A percentile compares a stretch with the other conserved stretches of the same genome.
phyloP scores from a whole-genome alignment of 2,113 vertebrate genomes.

The Poecile atricapillus region DNA sequence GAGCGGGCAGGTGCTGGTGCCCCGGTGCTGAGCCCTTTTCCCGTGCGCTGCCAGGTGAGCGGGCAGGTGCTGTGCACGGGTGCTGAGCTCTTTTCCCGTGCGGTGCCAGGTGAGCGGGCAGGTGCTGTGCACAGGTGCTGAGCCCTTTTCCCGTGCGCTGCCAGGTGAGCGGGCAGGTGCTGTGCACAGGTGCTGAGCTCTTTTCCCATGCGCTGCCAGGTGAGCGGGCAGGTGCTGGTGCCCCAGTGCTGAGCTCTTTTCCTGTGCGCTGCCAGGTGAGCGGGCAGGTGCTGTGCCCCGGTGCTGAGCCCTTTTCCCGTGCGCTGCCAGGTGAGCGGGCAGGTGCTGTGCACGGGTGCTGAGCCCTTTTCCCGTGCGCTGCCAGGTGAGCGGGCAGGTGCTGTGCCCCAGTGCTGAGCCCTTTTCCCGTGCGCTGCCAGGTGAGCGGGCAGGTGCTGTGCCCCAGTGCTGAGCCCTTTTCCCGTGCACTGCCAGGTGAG shows the following conservation, averaged over 20 bases:
- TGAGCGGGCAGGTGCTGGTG: slow-evolving; percentile 62
- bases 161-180: slow-evolving; percentile 73
- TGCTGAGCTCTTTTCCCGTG: not conserved
- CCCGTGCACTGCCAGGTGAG: slow-evolving; percentile 58
- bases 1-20: slow-evolving; percentile 34
- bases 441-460: slow-evolving; percentile 62
- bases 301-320: not conserved
- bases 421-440: not conserved
- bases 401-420: not conserved
- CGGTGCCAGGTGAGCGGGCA: slow-evolving; percentile 71
- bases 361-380: fast-evolving
- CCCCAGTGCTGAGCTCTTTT: not conserved
- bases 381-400: slow-evolving; percentile 73
- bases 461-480: not conserved
- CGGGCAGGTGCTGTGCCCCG: not conserved
- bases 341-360: not conserved
- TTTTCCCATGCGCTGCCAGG: not conserved
- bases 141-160: fast-evolving
- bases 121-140: not conserved
- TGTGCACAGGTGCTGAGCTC: not conserved
- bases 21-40: not conserved
- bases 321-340: slow-evolving; percentile 71
- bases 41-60: slow-evolving; percentile 52
- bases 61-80: slow-evolving; percentile 18
- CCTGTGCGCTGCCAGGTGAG: slow-evolving; percentile 58